These are phyloP conservation scores for Pachymerium ferrugineum DNA, from an alignment of 2,888 invertebrate genomes.

Conservation along the genomic window DNA sequence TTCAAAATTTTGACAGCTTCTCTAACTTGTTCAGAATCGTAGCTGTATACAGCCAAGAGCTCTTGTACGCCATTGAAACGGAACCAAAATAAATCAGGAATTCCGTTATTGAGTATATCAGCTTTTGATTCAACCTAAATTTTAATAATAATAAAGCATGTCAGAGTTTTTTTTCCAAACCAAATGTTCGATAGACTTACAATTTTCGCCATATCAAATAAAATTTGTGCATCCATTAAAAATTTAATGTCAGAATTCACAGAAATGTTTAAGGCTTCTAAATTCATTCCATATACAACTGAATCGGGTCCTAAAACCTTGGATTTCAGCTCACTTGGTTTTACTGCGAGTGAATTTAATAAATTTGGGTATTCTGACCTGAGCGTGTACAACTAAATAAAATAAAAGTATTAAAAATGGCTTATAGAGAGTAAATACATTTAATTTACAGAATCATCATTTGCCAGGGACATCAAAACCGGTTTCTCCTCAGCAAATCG, in stretches of 20 bases:
- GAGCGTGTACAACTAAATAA: conserved; percentile 38
- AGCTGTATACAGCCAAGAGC: conserved; percentile 60
- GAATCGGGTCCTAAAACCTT: conserved; percentile 34
- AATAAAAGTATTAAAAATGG: conserved; percentile 23
- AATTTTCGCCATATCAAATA: conserved; percentile 38
- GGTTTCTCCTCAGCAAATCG: conserved; percentile 38
- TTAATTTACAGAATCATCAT: conserved; percentile 37
- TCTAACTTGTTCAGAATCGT: conserved; percentile 53
- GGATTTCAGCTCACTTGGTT: conserved; percentile 36
- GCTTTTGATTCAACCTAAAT: conserved; percentile 30
- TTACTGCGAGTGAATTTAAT: conserved; percentile 37
- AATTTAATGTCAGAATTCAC: conserved; percentile 38
- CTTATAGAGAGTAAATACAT: background rate
- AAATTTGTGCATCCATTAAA: conserved; percentile 38
- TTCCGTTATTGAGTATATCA: conserved; percentile 48
- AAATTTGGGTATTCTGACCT: conserved; percentile 38
- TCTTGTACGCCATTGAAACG: conserved; percentile 59
- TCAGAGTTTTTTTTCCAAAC: background rate
- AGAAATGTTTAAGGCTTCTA: conserved; percentile 36
- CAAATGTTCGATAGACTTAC: conserved; percentile 35
- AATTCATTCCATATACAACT: conserved; percentile 32
- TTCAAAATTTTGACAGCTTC: conserved; percentile 56
- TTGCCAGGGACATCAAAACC: conserved; percentile 37
- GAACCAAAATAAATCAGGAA: conserved; percentile 56
- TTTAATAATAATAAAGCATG: conserved; percentile 33